Evolutionary conservation across 2,797 vertebrate genomes (phyloP), one percentile per base, ranked within the genome.

Genomic region (Podarcis lilfordi): DNA sequence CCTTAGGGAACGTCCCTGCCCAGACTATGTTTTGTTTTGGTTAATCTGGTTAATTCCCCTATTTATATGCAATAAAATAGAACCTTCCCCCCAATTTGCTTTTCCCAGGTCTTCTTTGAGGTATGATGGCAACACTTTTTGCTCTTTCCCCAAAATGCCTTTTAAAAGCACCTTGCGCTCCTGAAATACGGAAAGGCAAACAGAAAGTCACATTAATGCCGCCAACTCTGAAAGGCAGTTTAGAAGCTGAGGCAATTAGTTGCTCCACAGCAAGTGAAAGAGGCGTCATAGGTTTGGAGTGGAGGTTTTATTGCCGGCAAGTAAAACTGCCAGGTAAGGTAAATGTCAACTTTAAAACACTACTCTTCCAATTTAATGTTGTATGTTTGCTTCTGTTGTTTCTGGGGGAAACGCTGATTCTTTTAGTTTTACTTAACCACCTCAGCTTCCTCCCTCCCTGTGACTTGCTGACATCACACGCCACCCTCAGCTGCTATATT

Each of bases 261-360:
- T 40, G 8, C 37, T 75, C 64, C 40, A n/a, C 27, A 6, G 21
- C 21, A 78, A 81, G 50, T 83, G 75, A 78, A 79, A 71, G 64
- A n/a, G 9, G 32, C 66, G 9, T 79, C 64, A 84, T 32, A 72
- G 11, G 35, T 79, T 88, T 88, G 75, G 37, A 79, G 45, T 84
- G 64, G 37, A 79, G 45, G 35, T 88, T 72, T 79, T 88, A 71
- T 84, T 88, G 64, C 23, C 61, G 45, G 87, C 75, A 89, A 77
- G 32, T 59, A 59, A 77, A 89, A 86, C 43, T 86, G 78, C 84
- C 61, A 76, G 45, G 79, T 77, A 86, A 86, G 78, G 61, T 77
- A 89, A 89, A 77, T 82, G 84, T 89, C 84, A 81, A 59, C 10
- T 82, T 89, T 82, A 76, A 82, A 85, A 59, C 77, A 79, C 82